phyloP scores from a whole-genome alignment of 2,113 vertebrate genomes.

The Siniperca knerii region DNA sequence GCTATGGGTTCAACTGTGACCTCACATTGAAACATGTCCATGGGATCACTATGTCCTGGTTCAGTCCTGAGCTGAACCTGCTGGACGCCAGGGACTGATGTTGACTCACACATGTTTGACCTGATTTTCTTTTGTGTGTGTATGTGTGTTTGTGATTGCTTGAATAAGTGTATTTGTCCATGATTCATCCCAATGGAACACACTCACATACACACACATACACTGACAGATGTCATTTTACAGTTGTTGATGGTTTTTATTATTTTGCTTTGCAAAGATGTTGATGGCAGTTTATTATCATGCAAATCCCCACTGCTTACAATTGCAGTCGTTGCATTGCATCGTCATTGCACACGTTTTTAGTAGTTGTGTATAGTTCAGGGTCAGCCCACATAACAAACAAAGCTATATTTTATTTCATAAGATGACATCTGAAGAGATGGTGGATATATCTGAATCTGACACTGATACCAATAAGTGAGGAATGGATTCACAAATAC shows the following conservation, averaged over 20 bases:
- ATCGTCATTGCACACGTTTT: not conserved
- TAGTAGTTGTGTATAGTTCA: not conserved
- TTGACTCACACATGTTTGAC: conserved; percentile 70
- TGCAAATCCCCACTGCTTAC: not conserved
- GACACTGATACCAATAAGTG: not conserved
- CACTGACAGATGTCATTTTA: not conserved
- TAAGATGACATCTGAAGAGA: not conserved
- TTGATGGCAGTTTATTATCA: not conserved
- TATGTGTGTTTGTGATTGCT: conserved; percentile 26
- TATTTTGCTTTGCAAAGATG: conserved; percentile 3
- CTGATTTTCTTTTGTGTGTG: conserved; percentile 43
- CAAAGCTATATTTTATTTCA: not conserved
- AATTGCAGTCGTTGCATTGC: not conserved
- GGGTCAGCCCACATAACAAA: not conserved
- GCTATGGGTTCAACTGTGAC: conserved; percentile 5
- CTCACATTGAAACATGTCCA: conserved; percentile 38
- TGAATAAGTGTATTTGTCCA: not conserved
- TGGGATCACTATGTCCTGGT: conserved; percentile 46
- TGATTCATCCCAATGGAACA: conserved; percentile 49
- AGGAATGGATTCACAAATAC: not conserved
- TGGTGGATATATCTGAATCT: not conserved
- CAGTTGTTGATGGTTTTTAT: conserved; percentile 8
- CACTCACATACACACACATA: not conserved
- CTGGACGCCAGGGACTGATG: conserved; percentile 46
- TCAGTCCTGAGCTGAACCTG: conserved; percentile 47